Evolutionary conservation across 92 coral and sea anemone species (phyloP), one percentile per base, ranked within the genome.

Genomic region (Chrysogorgia sp.): DNA sequence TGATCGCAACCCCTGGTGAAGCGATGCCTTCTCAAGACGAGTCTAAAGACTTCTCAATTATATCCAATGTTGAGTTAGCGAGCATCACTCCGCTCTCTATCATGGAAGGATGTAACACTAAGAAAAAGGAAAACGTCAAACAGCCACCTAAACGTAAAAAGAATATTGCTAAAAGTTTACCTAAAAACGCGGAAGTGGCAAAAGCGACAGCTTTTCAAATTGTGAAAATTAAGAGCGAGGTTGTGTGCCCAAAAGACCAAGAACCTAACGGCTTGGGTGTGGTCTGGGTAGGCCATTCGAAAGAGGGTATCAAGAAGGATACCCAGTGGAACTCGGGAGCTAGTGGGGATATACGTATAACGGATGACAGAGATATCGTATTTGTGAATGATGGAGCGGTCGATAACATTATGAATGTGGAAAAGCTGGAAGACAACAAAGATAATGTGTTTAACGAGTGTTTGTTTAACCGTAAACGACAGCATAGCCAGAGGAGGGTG

Each of bases 381-480:
- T 72, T 72, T 55, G 62, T 72, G 58, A 72, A 72, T 59, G 79
- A 72, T 56, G 12, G 15, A 56, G 31, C 79, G 40, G 43, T 72
- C 23, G 53, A 41, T 12, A 56, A 35, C 24, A 32, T 72, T 35
- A 65, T 72, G 0, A 53, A 72, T 0, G 79, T 50, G 29, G 22
- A 10, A 19, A 25, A 31, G 0, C 20, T 0, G 21, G 61, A 45
- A 10, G 60, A 21, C 17, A 24, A 45, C 15, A 43, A 69, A 8
- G 65, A 48, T n/a, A 45, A 28, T 45, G 74, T 69, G 43, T 48
- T 48, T 31, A 43, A 50, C 10, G 60, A 69, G 56, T 23, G 60
- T 47, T 20, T 53, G 9, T 52, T 56, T 1, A 3, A 23, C 79
- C 63, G 63, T 3, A 57, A 23, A 29, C 6, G 63, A 19, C 63